Conservation (phyloP, 2,113 vertebrate species). For the Silurus asotus region DNA sequence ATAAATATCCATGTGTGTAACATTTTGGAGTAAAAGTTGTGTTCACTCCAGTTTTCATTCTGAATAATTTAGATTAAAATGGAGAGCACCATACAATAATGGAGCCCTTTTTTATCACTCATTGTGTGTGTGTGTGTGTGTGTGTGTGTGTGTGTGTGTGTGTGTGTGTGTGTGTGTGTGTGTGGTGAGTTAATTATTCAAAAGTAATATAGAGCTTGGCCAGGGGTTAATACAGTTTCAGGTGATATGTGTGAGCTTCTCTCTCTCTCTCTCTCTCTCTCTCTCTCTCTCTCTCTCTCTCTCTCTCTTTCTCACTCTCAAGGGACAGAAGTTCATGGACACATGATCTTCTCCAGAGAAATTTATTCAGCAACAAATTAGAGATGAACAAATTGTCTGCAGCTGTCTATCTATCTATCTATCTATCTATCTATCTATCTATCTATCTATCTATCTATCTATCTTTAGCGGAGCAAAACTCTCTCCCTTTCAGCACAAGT, state of each 20-base stretch:
- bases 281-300: neutral
- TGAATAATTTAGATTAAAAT: conserved; percentile 75
- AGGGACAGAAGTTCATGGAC: neutral
- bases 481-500: neutral
- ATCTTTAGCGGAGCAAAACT: neutral
- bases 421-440: neutral
- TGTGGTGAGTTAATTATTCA: conserved; percentile 72
- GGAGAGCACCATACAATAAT: conserved; percentile 67
- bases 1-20: neutral
- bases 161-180: neutral
- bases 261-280: neutral
- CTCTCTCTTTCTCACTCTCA: neutral
- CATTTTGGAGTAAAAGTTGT: conserved; percentile 63
- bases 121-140: conserved; percentile 24
- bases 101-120: conserved; percentile 64
- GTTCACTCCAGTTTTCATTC: conserved; percentile 68
- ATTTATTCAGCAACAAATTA: neutral
- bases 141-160: neutral
- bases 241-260: conserved; percentile 49
- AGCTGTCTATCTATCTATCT: neutral
- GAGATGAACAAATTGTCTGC: neutral
- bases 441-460: neutral
- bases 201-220: conserved; percentile 70
- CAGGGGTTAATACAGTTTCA: conserved; percentile 76
- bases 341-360: neutral